Base-by-base conservation (phyloP, 2,888 invertebrate genomes). In the Hanleya hanleyi region DNA sequence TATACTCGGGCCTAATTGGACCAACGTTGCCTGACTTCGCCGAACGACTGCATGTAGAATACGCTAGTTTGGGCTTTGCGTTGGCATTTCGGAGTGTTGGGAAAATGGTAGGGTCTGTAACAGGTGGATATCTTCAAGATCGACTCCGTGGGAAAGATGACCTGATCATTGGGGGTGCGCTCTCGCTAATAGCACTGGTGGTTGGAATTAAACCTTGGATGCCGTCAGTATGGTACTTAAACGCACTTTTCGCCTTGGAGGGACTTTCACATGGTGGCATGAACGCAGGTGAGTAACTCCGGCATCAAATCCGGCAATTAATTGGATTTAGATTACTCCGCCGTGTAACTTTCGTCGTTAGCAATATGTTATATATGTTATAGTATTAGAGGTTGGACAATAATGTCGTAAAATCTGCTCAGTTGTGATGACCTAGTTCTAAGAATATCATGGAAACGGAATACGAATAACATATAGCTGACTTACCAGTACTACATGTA, bases 21-120 rank as follows among this genome's bases (percentile, higher is more conserved):
- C 77, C 79, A 15, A 80, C 79, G 0, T 70, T 80, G 68, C 49
- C 77, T n/a, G 79, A 80, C 38, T 68, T 80, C 29, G 70, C 70
- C 37, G 61, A 77, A 22, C 66, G 70, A 6, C 77, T 80, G 38
- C 64, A 77, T n/a, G 50, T 71, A n/a, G 68, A 71, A 50, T 74
- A 73, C 18, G 79, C 74, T 26, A 71, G 70, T 33, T 41, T 80
- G 12, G 75, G 77, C 15, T 70, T 77, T 6, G 69, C 75, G 0
- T 68, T 77, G 0, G 77, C 79, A 6, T 77, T 76, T 4, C 32
- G 38, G n/a, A 77, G 77, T 26, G 67, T 74, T 0, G 79, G 79
- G 9, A 50, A 73, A 6, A 77, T 80, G 50, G 26, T 76, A 29
- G 79, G 79, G 41, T 74, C 79, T 18, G 47, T 74, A 3, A 47